Evolutionary conservation across 1,140 invertebrate species (phyloP).

Genomic region (Drosophila seguyi): DNA sequence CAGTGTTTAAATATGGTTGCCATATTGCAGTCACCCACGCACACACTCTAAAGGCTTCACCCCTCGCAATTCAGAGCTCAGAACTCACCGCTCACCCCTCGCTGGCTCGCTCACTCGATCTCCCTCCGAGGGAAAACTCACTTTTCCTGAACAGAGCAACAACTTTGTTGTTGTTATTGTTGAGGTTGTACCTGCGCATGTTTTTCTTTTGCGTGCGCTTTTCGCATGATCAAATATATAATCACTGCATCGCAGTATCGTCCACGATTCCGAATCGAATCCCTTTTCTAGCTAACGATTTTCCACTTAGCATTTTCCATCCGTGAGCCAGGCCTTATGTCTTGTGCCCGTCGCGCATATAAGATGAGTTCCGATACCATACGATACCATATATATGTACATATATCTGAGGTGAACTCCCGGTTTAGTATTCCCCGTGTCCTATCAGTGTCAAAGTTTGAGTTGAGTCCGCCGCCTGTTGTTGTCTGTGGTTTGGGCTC

Average conservation of each 20-base stretch:
- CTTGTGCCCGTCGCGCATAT: constrained; percentile 68
- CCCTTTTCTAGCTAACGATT: constrained; percentile 9
- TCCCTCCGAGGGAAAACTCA: constrained; percentile 36
- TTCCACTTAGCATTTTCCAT: constrained; percentile 30
- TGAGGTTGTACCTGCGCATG: constrained; percentile 72
- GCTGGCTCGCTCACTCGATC: constrained; percentile 4
- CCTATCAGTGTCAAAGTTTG: constrained; percentile 72
- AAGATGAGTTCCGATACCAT: constrained; percentile 77
- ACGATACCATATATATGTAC: constrained; percentile 13
- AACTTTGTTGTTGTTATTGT: constrained; percentile 38
- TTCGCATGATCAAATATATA: constrained; percentile 81
- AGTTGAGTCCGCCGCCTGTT: constrained; percentile 44
- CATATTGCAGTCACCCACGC: constrained; percentile 76
- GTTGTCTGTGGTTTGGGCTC: constrained; percentile 28
- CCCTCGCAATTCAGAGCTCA: constrained; percentile 12
- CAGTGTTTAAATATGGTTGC: constrained; percentile 77
- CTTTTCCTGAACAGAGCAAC: constrained; percentile 55
- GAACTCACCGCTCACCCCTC: constrained; percentile 22
- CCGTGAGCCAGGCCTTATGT: constrained; percentile 51
- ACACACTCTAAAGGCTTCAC: constrained; percentile 10
- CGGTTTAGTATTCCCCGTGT: constrained; percentile 50
- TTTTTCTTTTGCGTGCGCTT: constrained; percentile 80
- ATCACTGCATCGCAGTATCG: constrained; percentile 33
- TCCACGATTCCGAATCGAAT: constrained; percentile 35
- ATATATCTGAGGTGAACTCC: constrained; percentile 30